Base-by-base conservation (phyloP, 2,113 vertebrate species). In the Fregetta grallaria region DNA sequence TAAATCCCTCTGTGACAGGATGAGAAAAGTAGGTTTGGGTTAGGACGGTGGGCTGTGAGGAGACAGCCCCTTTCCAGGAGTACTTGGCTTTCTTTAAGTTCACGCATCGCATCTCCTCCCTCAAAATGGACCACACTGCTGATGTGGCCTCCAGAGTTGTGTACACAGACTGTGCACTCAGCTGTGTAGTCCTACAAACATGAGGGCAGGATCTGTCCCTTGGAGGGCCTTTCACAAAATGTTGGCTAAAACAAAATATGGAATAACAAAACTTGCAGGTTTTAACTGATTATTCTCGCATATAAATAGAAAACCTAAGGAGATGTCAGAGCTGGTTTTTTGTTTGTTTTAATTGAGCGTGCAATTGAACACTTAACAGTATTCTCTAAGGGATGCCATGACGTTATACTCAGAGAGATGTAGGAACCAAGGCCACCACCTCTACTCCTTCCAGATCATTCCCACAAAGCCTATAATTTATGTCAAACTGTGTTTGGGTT, bases 401-500 rank as follows among this genome's bases (percentile, higher is more conserved):
- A 32, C 1, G 1, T 70, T 73, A 36, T 59, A 36, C 13, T 47
- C 49, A 55, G 55, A 87, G 25, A 16, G 36, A 42, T 53, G 26
- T 4, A 85, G 26, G 36, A 96, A 59, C 36, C 3, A 21, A 81
- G 20, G 9, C 52, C 22, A 81, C 6, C 53, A 49, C 30, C 25
- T 92, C 56, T 82, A 2, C 11, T 86, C 20, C 26, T 92, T 68
- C 83, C 1, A 2, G 34, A 15, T 29, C 89, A 22, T 85, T 70
- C 71, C n/a, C 59, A 45, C 49, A 97, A 70, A 95, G n/a, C 21
- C 66, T 85, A 13, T 92, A 75, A 76, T 90, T 95, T 78, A 29
- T 89, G 36, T 76, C 63, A 66, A 62, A 55, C 40, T 56, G 14
- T 86, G 38, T 88, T 95, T 83, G 47, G 44, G 18, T 20, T 94